These are phyloP conservation scores for Lepilemur ruficaudatus DNA, from an alignment of 2,797 vertebrate genomes.

Conservation along the genomic window DNA sequence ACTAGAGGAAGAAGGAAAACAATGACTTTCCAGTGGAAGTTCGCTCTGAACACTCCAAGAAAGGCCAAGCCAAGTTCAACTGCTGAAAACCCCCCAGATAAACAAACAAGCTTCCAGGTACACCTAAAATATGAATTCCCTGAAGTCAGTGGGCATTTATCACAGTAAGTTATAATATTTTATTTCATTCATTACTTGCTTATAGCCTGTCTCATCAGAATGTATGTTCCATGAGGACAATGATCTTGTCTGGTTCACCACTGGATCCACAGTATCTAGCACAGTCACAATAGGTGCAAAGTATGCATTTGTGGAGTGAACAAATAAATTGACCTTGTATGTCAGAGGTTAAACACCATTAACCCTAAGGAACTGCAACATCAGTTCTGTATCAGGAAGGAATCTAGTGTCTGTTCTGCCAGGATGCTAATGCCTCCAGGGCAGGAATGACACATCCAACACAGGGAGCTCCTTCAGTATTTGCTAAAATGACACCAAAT, in stretches of 20 bases:
- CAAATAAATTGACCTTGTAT: not conserved
- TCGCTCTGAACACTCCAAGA: not conserved
- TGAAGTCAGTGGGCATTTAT: not conserved
- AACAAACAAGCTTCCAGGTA: not conserved
- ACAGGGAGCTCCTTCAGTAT: not conserved
- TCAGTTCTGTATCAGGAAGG: not conserved
- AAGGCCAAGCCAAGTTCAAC: not conserved
- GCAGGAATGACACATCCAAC: not conserved
- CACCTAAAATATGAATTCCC: not conserved
- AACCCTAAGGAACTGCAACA: not conserved
- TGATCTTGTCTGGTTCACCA: not conserved
- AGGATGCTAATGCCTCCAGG: not conserved
- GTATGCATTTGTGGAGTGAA: not conserved
- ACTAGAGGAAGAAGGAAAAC: not conserved
- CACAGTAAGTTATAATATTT: not conserved
- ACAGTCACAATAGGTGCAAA: not conserved
- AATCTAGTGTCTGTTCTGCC: not conserved
- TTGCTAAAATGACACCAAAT: conserved; percentile 50
- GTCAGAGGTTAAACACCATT: conserved; percentile 16
- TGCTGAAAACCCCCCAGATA: not conserved
- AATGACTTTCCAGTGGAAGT: conserved; percentile 26
- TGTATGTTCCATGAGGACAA: not conserved
- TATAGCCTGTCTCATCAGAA: not conserved
- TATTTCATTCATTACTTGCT: conserved; percentile 1
- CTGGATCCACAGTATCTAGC: not conserved